Conservation (phyloP, 1,140 invertebrate species). For the Anthonomus grandis region DNA sequence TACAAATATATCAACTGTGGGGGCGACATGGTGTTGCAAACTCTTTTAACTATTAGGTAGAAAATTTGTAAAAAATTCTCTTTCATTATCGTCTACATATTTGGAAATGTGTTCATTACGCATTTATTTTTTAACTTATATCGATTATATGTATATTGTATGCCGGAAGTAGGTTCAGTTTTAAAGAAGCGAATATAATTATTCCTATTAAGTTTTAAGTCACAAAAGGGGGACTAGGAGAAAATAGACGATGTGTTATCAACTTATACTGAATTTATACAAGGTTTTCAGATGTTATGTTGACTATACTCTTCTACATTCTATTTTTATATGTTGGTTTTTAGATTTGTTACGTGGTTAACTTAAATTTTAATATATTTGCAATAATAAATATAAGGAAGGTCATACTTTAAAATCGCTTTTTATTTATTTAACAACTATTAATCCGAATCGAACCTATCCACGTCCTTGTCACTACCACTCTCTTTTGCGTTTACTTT, state of each 20-base stretch:
- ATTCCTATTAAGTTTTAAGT: constrained; percentile 1
- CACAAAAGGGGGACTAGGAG: not conserved
- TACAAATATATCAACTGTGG: too few relatives aligned
- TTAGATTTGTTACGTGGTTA: constrained; percentile 18
- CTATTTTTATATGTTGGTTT: constrained; percentile 20
- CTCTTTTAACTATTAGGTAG: too few relatives aligned
- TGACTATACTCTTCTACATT: constrained; percentile 13
- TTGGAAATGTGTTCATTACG: too few relatives aligned
- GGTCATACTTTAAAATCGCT: not conserved
- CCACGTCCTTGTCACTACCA: constrained; percentile 20
- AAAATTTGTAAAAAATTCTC: too few relatives aligned
- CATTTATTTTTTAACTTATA: too few relatives aligned
- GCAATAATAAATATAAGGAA: constrained; percentile 14
- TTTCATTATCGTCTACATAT: too few relatives aligned
- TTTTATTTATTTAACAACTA: not conserved
- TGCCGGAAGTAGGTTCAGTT: too few relatives aligned
- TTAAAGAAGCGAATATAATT: too few relatives aligned
- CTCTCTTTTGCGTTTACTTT: not conserved
- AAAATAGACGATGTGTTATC: not conserved
- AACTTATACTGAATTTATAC: constrained; percentile 4
- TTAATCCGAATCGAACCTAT: constrained; percentile 33
- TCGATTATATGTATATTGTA: too few relatives aligned
- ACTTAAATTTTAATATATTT: constrained; percentile 18
- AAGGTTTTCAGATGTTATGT: not conserved
- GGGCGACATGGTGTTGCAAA: too few relatives aligned